phyloP scores from a whole-genome alignment of 2,797 vertebrate genomes.

The Melanogrammus aeglefinus region DNA sequence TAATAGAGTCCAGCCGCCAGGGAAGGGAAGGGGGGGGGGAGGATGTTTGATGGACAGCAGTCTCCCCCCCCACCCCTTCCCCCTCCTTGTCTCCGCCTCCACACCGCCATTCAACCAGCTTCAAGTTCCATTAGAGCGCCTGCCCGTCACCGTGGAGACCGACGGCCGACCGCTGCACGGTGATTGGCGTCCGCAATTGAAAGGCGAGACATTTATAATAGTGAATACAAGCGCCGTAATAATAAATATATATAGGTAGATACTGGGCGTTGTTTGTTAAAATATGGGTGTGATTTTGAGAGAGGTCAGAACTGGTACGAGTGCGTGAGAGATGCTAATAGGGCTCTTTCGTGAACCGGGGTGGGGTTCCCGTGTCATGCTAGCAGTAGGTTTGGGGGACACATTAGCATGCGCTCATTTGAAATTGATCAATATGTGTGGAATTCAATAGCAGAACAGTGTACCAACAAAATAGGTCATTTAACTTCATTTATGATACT shows the following conservation, averaged over 20 bases:
- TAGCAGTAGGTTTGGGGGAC: no score
- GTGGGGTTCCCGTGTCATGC: background rate
- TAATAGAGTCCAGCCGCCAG: constrained; percentile 72
- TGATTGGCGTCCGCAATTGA: background rate
- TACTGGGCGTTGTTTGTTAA: no score
- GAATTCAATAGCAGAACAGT: no score
- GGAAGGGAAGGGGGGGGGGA: constrained; percentile 53
- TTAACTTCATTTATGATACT: no score
- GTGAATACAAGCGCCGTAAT: no score
- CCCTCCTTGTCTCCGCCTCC: constrained; percentile 2
- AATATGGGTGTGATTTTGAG: background rate
- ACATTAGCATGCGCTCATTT: no score
- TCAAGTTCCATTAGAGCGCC: background rate
- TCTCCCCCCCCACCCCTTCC: constrained; percentile 20
- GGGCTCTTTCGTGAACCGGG: background rate
- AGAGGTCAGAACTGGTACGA: background rate
- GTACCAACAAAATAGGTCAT: no score
- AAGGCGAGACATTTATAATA: background rate
- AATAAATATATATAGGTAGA: background rate
- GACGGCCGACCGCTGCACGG: no score
- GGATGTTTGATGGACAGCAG: constrained; percentile 52
- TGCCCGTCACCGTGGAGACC: background rate
- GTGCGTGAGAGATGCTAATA: background rate
- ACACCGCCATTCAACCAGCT: background rate
- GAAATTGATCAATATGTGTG: no score